Percentiles rank a stretch among this genome's conserved stretches.
phyloP scores from a whole-genome alignment of 2,888 invertebrate genomes.

The Acrocera orbiculus region DNA sequence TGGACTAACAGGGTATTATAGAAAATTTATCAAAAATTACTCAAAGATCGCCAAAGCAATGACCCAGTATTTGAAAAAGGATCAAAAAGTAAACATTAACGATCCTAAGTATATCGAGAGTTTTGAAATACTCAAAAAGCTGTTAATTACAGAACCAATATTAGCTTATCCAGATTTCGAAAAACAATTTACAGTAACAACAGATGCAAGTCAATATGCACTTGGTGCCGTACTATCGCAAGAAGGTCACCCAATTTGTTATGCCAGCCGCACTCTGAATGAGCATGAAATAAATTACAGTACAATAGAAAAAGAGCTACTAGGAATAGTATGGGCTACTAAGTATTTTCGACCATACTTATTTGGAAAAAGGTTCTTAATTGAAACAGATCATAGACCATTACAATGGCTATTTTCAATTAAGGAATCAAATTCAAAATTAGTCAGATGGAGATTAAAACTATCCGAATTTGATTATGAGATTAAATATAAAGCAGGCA shows the following conservation, averaged over 20 bases:
- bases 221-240: conserved; percentile 17
- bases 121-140: conserved; percentile 3
- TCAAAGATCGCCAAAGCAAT: conserved; percentile 5
- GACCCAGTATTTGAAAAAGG: conserved; percentile 6
- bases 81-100: conserved; percentile 3
- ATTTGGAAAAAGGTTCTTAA: conserved; percentile 21
- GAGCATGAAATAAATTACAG: conserved; percentile 15
- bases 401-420: conserved; percentile 21
- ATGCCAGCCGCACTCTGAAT: conserved; percentile 15
- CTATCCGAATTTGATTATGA: conserved; percentile 17
- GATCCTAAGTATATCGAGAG: conserved; percentile 6
- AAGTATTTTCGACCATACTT: conserved; percentile 23
- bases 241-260: conserved; percentile 16
- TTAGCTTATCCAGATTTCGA: conserved; percentile 21
- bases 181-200: conserved; percentile 16
- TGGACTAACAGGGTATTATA: conserved; percentile 14
- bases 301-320: conserved; percentile 20
- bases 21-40: conserved; percentile 10
- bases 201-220: conserved; percentile 16
- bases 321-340: conserved; percentile 19
- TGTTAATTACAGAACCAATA: no score
- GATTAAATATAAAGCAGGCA: conserved; percentile 13
- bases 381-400: conserved; percentile 26
- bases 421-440: conserved; percentile 23
- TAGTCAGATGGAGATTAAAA: conserved; percentile 22